phyloP scores from a whole-genome alignment of 1,140 invertebrate genomes.

The Pseudobourletiella spinata region DNA sequence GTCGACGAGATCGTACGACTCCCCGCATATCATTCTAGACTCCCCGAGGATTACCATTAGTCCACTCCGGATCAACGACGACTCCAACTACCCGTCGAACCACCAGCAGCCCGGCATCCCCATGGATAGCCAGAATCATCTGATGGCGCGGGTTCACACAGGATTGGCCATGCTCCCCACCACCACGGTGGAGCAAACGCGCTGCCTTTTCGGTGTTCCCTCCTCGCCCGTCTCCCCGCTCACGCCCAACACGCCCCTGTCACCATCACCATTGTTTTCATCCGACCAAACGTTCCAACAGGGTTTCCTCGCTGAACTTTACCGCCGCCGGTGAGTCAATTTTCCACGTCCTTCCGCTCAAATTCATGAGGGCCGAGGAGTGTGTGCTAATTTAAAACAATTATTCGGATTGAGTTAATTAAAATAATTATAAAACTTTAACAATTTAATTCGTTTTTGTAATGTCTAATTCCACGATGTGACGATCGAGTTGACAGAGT shows the following conservation, averaged over 20 bases:
- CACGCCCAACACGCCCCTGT: conserved; percentile 44
- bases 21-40: conserved; percentile 41
- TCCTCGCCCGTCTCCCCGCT: conserved; percentile 51
- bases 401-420: too few relatives aligned
- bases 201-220: conserved; percentile 33
- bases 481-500: too few relatives aligned
- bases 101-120: conserved; percentile 28
- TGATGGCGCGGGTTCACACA: conserved; percentile 40
- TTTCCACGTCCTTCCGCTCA: too few relatives aligned
- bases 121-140: conserved; percentile 36
- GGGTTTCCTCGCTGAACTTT: conserved; percentile 40
- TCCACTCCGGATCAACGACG: conserved; percentile 49
- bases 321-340: conserved; percentile 29
- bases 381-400: too few relatives aligned
- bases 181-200: conserved; percentile 25
- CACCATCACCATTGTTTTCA: conserved; percentile 39
- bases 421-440: too few relatives aligned
- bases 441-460: too few relatives aligned
- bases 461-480: too few relatives aligned
- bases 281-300: conserved; percentile 41
- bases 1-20: conserved; percentile 44
- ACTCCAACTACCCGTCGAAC: conserved; percentile 41
- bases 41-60: conserved; percentile 51
- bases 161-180: conserved; percentile 43
- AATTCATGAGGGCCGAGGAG: too few relatives aligned